Conservation (phyloP, 1,140 invertebrate species). For the Oedothorax gibbosus region DNA sequence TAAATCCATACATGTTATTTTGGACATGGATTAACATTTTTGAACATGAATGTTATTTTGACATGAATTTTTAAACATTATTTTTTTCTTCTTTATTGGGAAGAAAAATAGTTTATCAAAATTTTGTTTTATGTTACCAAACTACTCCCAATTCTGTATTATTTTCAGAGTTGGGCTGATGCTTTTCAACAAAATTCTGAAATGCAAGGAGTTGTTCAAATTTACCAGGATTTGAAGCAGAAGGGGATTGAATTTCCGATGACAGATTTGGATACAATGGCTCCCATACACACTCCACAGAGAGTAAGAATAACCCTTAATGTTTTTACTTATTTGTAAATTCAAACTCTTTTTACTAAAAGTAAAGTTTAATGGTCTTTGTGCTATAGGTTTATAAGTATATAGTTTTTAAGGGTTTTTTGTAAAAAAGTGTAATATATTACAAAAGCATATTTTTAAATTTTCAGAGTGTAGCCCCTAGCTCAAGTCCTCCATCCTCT, state of each 20-base stretch:
- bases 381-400: no score
- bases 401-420: background rate
- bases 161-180: constrained; percentile 90
- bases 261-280: constrained; percentile 93
- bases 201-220: constrained; percentile 88
- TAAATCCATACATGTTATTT: no score
- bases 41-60: no score
- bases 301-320: constrained; percentile 76
- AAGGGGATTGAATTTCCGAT: constrained; percentile 99
- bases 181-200: constrained; percentile 92
- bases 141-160: constrained; percentile 30
- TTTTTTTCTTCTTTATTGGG: no score
- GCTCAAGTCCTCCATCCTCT: constrained; percentile 13
- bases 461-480: constrained; percentile 39
- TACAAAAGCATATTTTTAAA: background rate
- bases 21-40: no score
- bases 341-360: no score
- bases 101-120: no score
- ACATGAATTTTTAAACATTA: no score
- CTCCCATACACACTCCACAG: constrained; percentile 96
- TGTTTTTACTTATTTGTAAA: background rate
- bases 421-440: background rate
- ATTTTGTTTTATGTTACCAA: background rate
- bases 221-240: constrained; percentile 92
- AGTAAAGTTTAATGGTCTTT: no score